A percentile compares a stretch with the other conserved stretches of the same genome.
Conservation (phyloP, 2,113 vertebrate genomes). For the Picathartes gymnocephalus region DNA sequence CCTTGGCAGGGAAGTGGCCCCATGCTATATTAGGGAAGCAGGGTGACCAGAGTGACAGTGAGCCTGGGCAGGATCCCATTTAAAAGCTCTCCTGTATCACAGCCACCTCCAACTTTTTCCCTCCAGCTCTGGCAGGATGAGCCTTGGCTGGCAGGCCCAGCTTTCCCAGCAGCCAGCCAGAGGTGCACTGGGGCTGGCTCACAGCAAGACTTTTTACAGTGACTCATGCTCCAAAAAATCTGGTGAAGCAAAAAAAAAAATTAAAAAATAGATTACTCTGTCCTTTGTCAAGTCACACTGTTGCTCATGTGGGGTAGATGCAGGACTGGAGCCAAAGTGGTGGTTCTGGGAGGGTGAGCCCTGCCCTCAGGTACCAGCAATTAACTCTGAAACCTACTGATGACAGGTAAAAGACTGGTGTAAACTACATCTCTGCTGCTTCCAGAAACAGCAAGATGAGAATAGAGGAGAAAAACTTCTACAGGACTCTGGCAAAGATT, state of each 20-base stretch:
- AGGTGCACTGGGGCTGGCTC: background rate
- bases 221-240: background rate
- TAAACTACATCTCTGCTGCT: background rate
- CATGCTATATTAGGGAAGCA: background rate
- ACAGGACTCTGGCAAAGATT: background rate
- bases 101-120: background rate
- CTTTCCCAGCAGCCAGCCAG: background rate
- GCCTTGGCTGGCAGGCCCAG: background rate
- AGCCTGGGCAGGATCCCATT: background rate
- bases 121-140: background rate
- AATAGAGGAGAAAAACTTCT: background rate
- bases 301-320: background rate
- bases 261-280: background rate
- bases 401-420: fast-evolving
- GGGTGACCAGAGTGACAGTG: background rate
- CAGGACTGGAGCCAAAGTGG: background rate
- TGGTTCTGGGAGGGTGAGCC: background rate
- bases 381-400: background rate
- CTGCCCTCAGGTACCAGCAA: background rate
- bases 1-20: background rate
- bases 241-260: background rate
- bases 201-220: background rate
- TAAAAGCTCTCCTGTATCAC: fast-evolving
- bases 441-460: background rate
- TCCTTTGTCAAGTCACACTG: background rate